Evolutionary conservation across 2,113 vertebrate genomes (phyloP).

Genomic region (Murina feae): DNA sequence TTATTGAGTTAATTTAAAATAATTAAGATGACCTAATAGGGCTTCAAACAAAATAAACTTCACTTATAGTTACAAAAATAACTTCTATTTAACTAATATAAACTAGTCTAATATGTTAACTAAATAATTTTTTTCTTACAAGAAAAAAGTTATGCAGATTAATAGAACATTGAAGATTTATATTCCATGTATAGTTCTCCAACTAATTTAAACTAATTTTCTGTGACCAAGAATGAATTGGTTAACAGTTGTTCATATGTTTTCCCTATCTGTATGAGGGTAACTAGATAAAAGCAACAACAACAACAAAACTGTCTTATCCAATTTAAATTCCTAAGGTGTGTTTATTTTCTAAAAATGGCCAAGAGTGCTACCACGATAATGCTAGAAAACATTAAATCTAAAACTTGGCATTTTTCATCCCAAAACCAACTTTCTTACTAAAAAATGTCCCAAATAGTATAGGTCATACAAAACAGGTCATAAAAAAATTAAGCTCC

Average conservation of each 20-base stretch:
- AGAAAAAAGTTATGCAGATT: not conserved
- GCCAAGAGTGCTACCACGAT: not conserved
- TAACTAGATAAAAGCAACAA: not conserved
- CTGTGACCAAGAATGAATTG: not conserved
- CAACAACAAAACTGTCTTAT: not conserved
- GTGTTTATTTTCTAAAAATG: conserved; percentile 27
- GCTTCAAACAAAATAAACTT: conserved; percentile 16
- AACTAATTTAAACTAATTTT: conserved; percentile 3
- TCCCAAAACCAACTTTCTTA: not conserved
- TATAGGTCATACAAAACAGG: not conserved
- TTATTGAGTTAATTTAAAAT: conserved; percentile 3
- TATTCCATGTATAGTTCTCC: not conserved
- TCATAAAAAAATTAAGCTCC: not conserved
- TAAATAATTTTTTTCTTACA: not conserved
- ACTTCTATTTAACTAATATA: conserved; percentile 24
- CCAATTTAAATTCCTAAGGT: conserved; percentile 27
- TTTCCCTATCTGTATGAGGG: not conserved
- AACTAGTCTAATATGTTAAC: not conserved
- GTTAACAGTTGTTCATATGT: not conserved
- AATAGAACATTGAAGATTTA: not conserved
- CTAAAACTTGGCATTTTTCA: not conserved
- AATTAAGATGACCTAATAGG: not conserved
- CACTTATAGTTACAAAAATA: not conserved
- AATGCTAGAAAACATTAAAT: not conserved
- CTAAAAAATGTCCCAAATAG: not conserved